phyloP scores from a whole-genome alignment of 2,113 vertebrate genomes.

The Pongo pygmaeus region DNA sequence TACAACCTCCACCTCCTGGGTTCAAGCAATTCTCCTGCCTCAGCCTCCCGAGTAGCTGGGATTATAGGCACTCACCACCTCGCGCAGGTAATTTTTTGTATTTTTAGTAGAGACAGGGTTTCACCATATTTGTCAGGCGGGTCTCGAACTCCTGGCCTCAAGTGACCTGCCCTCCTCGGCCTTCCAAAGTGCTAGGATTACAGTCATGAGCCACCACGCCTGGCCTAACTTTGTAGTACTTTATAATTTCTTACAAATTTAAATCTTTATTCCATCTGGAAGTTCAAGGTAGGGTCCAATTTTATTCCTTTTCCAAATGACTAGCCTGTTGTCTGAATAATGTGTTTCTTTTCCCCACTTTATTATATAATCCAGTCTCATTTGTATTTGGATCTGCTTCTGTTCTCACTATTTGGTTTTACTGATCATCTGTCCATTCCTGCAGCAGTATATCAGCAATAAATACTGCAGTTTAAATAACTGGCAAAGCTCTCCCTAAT shows the following conservation, averaged over 20 bases:
- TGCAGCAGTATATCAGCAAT: not conserved
- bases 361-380: not conserved
- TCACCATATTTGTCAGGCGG: too few species aligned
- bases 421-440: not conserved
- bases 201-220: too few species aligned
- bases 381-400: not conserved
- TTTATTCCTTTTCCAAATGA: conserved; percentile 21
- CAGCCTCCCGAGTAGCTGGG: too few species aligned
- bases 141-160: too few species aligned
- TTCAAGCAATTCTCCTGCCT: too few species aligned
- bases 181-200: too few species aligned
- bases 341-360: conserved; percentile 5
- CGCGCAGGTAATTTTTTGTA: too few species aligned
- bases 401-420: conserved; percentile 2
- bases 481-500: not conserved
- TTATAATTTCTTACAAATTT: not conserved
- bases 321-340: conserved; percentile 23
- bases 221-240: not conserved
- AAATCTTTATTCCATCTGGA: conserved; percentile 44
- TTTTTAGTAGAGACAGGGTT: too few species aligned
- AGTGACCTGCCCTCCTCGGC: too few species aligned
- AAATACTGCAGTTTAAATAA: not conserved
- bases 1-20: too few species aligned
- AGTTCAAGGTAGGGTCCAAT: not conserved
- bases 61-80: too few species aligned